Base-by-base conservation (phyloP, 2,113 vertebrate species). In the Salvelinus alpinus region DNA sequence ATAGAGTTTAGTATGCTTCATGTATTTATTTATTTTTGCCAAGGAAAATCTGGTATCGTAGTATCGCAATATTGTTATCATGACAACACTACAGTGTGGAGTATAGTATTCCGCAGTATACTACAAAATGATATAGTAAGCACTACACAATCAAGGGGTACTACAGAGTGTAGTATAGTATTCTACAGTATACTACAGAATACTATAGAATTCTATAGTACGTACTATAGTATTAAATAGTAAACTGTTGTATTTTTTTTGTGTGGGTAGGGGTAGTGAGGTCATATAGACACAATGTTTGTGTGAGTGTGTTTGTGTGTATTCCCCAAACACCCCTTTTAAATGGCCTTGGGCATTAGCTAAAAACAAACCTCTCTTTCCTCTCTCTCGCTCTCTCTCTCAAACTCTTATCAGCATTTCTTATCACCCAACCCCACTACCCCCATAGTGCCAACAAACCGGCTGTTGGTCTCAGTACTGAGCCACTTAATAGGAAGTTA, bases 361-460 rank as follows among this genome's bases (percentile, higher is more conserved):
- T 77, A 7, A 80, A 86, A 88, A 81, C 84, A 83, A 51, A 75
- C 73, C 59, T 79, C 82, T 79, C 69, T 51, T 18, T 29, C 75
- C 83, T 78, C 83, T 64, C 75, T 75, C 76, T 22, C 2, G 2
- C n/a, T 84, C 75, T 82, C 71, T 62, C 73, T 68, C 71, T 71
- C 78, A 71, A 74, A 66, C 83, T 51, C 78, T 85, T 66, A 81
- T 89, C 86, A 80, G 87, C 79, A 80, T 13, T 11, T 54, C 14
- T 54, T 68, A 0, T 48, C 14, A 13, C 60, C 22, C 59, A 62
- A 22, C n/a, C 59, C n/a, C 47, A 6, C n/a, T 54, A 51, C 47
- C 31, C 48, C 60, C 72, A 20, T 70, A 62, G 67, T 47, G 83
- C 71, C 81, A 84, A 86, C 82, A 86, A 74, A 86, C 76, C 68